Percentiles rank a stretch among this genome's conserved stretches.
These are phyloP conservation scores for Neostethus bicornis DNA, from an alignment of 2,797 vertebrate species.

Conservation along the genomic window DNA sequence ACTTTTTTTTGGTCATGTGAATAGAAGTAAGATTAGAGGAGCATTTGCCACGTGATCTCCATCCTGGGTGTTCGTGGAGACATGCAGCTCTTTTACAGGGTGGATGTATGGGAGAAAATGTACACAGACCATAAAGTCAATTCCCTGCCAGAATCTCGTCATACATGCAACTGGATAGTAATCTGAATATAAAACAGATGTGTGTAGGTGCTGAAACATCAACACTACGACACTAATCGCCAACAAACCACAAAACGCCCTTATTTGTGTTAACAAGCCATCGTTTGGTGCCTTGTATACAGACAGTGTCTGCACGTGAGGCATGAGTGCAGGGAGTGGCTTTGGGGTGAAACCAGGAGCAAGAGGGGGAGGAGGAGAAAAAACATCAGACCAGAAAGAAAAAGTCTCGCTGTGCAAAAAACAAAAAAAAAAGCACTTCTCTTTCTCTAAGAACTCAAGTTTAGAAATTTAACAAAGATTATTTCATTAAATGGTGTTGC, in stretches of 20 bases:
- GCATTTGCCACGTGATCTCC: conserved; percentile 48
- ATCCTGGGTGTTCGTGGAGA: conserved; percentile 27
- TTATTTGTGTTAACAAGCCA: conserved; percentile 23
- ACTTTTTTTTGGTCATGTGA: conserved; percentile 47
- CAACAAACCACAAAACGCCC: conserved; percentile 41
- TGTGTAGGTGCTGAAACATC: conserved; percentile 43
- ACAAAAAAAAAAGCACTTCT: too few relatives aligned
- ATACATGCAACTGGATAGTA: conserved; percentile 14
- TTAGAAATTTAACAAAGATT: too few relatives aligned
- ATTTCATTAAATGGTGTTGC: too few relatives aligned
- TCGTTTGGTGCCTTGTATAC: conserved; percentile 1
- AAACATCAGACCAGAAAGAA: conserved; percentile 40
- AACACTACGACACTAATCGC: conserved; percentile 32
- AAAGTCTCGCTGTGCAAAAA: conserved; percentile 9
- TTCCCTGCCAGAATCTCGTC: conserved; percentile 20
- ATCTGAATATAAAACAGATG: conserved; percentile 67
- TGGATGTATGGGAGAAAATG: conserved; percentile 61
- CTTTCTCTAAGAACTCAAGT: too few relatives aligned
- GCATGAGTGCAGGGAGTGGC: conserved; percentile 52
- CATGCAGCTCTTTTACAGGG: conserved; percentile 10
- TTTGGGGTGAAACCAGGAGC: conserved; percentile 48
- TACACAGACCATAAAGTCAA: conserved; percentile 41
- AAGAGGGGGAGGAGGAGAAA: conserved; percentile 39
- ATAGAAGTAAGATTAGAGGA: conserved; percentile 29
- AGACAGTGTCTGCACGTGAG: conserved; percentile 50